Base-by-base conservation (phyloP, 1,140 invertebrate species). In the Formica exsecta region DNA sequence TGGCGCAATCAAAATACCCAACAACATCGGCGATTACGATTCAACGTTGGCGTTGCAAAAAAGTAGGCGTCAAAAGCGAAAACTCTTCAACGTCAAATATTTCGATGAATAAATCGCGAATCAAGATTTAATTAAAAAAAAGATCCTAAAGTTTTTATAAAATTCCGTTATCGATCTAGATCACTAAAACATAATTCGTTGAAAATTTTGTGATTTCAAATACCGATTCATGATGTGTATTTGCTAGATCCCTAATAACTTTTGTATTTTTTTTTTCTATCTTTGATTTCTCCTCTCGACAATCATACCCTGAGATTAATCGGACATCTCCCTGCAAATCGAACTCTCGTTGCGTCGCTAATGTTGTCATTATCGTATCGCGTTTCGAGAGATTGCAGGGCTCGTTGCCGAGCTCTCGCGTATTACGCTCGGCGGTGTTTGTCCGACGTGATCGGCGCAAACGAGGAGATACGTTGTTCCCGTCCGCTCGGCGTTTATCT, bases 401-500 rank as follows among this genome's bases (percentile, higher is more conserved):
- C 54, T 48, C 32, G 77, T 32, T 6, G 66, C 62, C 16, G 36
- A 54, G 48, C 65, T 81, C 62, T 61, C 80, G 86, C 77, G 89
- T 80, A 86, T 90, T 91, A 89, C 87, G 90, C 62, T 88, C 87
- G 73, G 87, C 85, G 79, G 87, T 79, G 92, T 88, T 92, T 89
- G 88, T 87, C 68, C 87, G 87, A 91, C 88, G 87, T 93, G 92
- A 93, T 93, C 91, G 91, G 91, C 92, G 91, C 92, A 92, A 93
- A 92, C 92, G 91, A 93, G 90, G 71, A 91, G 92, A 92, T 92
- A 83, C 54, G 87, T 92, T 92, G 87, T 92, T 92, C 84, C 91
- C 92, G 92, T 93, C 90, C 76, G 90, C 81, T 89, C 66, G 73
- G 75, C 87, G 87, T 92, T 92, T 92, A 93, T 93, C 92, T 92